Evolutionary conservation across 2,113 vertebrate species (phyloP), one percentile per base, ranked within the genome.

Genomic region (Pedionomus torquatus): DNA sequence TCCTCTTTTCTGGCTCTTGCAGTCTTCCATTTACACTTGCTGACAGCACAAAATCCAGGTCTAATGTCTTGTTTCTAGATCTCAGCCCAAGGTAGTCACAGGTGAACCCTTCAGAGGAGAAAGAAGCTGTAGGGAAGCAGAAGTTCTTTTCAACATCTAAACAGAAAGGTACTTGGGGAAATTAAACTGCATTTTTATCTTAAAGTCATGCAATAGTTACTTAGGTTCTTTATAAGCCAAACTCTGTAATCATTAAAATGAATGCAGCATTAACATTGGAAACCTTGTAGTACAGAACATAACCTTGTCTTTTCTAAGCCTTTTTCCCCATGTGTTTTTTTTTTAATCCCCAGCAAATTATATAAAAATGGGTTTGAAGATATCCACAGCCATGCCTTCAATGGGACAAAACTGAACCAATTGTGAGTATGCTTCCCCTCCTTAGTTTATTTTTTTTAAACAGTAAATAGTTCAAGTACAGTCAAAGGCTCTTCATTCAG

Each of bases 361-460:
- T 98, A 98, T 83, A 98, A 98, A 98, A 99, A 99, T 70, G 98
- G 99, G 97, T 99, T 99, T 96, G 98, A 98, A 97, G 98, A 99
- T 96, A 99, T 99, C 93, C 97, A 99, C 91, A 98, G 98, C 72
- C 98, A 99, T 11, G 99, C 99, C 2, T 99, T 99, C 98, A 99
- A 99, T 1, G 99, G 99, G 71, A 99, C 98, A 31, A 99, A 98
- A 39, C 98, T 99, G 97, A 98, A 98, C 97, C 98, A 98, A 44
- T 68, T 99, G 99, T 99, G 98, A 98, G 99, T 98, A 96, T 87
- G 77, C 54, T 92, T 91, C 75, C 75, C 70, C 86, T 80, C 37
- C 17, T 89, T 37, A 37, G 33, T 63, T 21, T 63, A 49, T 20
- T 33, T 70, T 76, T 75, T 57, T 51, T 71, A 49, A 89, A 57